Conservation (phyloP, 2,113 vertebrate genomes). For the Vanacampus margaritifer region DNA sequence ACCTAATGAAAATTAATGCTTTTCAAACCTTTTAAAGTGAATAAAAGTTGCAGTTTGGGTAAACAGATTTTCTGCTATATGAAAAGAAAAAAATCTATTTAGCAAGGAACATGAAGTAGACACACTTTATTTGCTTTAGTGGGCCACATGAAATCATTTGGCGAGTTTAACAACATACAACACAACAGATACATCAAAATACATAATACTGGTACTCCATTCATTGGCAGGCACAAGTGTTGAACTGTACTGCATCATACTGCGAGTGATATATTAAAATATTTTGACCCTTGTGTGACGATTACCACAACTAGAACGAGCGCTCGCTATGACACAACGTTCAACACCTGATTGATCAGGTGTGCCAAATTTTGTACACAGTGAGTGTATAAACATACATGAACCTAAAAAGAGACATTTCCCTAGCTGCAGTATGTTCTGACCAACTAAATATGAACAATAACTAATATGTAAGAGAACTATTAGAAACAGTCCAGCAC, state of each 20-base stretch:
- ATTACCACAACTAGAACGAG: background rate
- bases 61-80: no score
- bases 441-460: conserved; percentile 1
- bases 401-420: background rate
- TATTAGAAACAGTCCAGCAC: background rate
- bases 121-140: no score
- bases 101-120: no score
- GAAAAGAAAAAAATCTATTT: no score
- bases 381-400: background rate
- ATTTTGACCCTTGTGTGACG: background rate
- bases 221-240: background rate
- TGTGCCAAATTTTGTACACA: background rate
- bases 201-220: background rate
- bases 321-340: background rate
- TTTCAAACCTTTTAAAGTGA: no score
- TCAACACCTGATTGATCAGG: background rate
- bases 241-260: background rate
- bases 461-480: background rate
- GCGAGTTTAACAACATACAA: background rate
- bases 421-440: background rate
- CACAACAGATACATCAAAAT: background rate
- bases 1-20: no score
- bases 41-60: no score
- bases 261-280: background rate
- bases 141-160: no score